These are phyloP conservation scores for Gallinago media DNA, from an alignment of 2,113 vertebrate species.

Conservation along the genomic window DNA sequence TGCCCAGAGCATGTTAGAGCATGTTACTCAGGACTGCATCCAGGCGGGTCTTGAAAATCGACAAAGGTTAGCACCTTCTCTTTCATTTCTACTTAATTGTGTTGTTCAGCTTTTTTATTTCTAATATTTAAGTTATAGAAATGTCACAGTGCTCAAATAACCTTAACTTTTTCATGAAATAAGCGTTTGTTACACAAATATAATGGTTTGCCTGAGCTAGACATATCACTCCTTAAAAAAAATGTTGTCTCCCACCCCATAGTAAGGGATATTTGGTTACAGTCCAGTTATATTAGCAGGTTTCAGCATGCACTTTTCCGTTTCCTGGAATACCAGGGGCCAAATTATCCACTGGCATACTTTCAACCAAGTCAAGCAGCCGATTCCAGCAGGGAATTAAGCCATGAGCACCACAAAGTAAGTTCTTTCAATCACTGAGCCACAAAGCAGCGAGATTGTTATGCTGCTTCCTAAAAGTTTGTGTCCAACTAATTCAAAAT, in stretches of 20 bases:
- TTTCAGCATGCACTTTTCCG: background rate
- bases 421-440: background rate
- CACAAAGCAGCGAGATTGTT: background rate
- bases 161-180: background rate
- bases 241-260: background rate
- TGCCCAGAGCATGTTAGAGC: too few relatives aligned
- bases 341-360: background rate
- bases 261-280: background rate
- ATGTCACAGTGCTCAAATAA: background rate
- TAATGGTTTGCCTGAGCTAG: background rate
- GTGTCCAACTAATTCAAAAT: background rate
- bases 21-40: too few relatives aligned
- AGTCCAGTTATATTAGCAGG: background rate
- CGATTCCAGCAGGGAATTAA: background rate
- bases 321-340: background rate
- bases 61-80: background rate
- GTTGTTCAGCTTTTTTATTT: background rate
- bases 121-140: background rate
- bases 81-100: background rate
- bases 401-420: background rate
- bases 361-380: background rate
- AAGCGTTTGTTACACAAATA: background rate
- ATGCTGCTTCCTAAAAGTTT: background rate
- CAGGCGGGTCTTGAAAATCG: too few relatives aligned
- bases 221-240: background rate